Percentiles rank a stretch among this genome's conserved stretches.
Conservation (phyloP, 2,888 invertebrate genomes). For the Mantis religiosa region DNA sequence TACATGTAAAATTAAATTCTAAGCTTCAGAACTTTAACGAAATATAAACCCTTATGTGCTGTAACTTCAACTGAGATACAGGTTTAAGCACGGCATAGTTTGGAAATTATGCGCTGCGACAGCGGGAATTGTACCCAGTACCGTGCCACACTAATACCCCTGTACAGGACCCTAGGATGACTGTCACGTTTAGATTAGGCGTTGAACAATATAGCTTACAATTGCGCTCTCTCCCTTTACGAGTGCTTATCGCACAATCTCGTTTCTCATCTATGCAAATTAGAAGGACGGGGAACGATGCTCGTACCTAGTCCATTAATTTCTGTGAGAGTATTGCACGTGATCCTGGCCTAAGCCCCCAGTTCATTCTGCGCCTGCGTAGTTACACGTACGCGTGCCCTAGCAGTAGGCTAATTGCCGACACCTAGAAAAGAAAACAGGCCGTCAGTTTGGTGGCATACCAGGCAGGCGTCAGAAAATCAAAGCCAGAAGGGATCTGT, state of each 20-base stretch:
- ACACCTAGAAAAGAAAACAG: not conserved
- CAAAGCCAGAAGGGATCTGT: not conserved
- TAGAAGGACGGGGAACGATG: not conserved
- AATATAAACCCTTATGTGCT: too few relatives aligned
- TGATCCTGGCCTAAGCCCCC: not conserved
- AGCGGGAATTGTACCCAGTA: not conserved
- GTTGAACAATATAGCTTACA: not conserved
- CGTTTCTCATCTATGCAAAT: not conserved
- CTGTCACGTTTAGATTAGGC: not conserved
- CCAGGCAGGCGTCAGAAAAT: not conserved
- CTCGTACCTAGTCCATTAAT: not conserved
- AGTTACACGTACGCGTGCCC: not conserved
- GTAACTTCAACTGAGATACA: too few relatives aligned
- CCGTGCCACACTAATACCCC: not conserved
- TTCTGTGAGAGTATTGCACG: not conserved
- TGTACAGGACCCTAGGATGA: not conserved
- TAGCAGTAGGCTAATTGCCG: not conserved
- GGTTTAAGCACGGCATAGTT: too few relatives aligned
- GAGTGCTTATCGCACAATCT: not conserved
- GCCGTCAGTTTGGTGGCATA: not conserved
- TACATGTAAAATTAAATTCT: too few relatives aligned
- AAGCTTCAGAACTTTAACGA: too few relatives aligned
- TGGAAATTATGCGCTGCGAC: too few relatives aligned
- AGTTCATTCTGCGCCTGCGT: not conserved
- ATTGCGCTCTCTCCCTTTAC: not conserved